Evolutionary conservation across 1,140 invertebrate genomes (phyloP), one percentile per base, ranked within the genome.

Genomic region (Tribolium madens): DNA sequence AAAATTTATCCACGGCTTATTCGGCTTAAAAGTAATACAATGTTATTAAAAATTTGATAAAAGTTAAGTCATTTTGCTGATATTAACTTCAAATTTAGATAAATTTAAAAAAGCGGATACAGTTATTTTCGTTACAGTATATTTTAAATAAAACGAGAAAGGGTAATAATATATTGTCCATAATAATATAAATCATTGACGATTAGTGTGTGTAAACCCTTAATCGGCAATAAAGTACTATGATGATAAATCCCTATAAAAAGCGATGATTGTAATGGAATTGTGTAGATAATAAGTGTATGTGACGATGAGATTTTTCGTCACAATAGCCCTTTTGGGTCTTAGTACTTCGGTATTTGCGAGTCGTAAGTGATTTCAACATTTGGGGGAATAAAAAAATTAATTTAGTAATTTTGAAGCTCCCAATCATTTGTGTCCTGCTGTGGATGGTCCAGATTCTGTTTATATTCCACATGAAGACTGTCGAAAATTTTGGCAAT

Each of bases 401-500:
- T 52, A 9, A 17, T 57, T 9, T 17, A 2, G 7, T 17, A 57
- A 18, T 57, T 57, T 57, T 57, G 2, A 42, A 57, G 52, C 52
- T n/a, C 57, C 57, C 4, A 31, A 21, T 31, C 10, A 48, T 53
- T 1, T 48, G 12, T 81, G 80, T 64, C 78, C 80, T 5, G 17
- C 26, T 6, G 60, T 74, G 12, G 80, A 81, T 46, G 80, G 78
- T 15, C 14, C 72, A 14, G 21, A 78, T 26, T 53, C 78, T 12
- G 71, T 76, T 4, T 81, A 81, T 50, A 53, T 74, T n/a, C 50
- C 80, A 7, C 33, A 76, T 12, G 75, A 80, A 3, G 85, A 89
- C 74, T 92, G 91, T 77, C 80, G 83, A 1, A 87, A 85, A 69
- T 92, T 89, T 80, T 92, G 89, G 80, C 86, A 88, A 18, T 92